Percentiles rank a stretch among this genome's conserved stretches.
Conservation (phyloP, 1,140 invertebrate genomes). For the Procambarus virginalis region DNA sequence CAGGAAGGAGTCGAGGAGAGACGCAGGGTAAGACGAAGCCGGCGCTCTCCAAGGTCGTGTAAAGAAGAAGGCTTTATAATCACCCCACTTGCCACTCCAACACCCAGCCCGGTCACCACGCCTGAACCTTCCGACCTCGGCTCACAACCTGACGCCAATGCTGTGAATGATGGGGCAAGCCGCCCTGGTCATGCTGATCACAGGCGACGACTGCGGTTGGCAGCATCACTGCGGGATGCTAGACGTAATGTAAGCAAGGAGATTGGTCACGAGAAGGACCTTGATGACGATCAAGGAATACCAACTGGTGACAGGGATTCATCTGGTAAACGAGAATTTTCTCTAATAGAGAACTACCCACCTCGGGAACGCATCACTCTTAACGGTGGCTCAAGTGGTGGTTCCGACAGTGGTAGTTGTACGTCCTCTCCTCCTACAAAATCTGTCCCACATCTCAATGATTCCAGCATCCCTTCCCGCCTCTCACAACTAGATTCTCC, state of each 20-base stretch:
- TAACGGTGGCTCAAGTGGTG: conserved; percentile 39
- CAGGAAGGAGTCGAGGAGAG: conserved; percentile 44
- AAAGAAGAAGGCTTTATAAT: conserved; percentile 18
- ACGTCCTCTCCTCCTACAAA: conserved; percentile 8
- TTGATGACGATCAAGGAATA: neutral
- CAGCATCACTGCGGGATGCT: conserved; percentile 1
- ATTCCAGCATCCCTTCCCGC: neutral
- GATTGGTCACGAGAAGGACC: neutral
- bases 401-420: conserved; percentile 32
- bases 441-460: neutral
- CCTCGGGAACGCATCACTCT: conserved; percentile 40
- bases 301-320: neutral
- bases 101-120: conserved; percentile 41
- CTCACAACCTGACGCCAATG: conserved; percentile 27
- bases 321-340: conserved; percentile 29
- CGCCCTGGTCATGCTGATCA: conserved; percentile 34
- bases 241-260: conserved; percentile 10
- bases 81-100: conserved; percentile 10
- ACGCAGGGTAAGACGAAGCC: conserved; percentile 20
- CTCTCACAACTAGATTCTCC: conserved; percentile 20
- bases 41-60: conserved; percentile 3
- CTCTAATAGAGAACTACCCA: conserved; percentile 52
- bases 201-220: conserved; percentile 21
- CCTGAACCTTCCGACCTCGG: conserved; percentile 38
- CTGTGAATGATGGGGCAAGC: neutral